Evolutionary conservation across 2,888 invertebrate genomes (phyloP).

Genomic region (Copidosoma aretas): DNA sequence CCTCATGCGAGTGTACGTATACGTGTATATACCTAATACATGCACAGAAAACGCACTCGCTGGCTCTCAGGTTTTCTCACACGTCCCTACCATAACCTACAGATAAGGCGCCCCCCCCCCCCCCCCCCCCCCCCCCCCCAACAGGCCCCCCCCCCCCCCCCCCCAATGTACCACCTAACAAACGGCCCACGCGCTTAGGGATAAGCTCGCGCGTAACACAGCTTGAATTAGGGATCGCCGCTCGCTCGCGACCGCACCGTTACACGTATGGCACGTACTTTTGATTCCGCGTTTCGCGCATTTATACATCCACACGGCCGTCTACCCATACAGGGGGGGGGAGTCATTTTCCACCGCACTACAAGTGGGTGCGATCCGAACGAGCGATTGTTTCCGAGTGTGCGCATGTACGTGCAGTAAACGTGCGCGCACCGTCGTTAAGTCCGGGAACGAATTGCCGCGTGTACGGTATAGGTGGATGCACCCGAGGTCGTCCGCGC

Average conservation of each 20-base stretch:
- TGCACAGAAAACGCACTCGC: no score
- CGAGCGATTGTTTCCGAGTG: conserved; percentile 36
- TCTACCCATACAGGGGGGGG: conserved; percentile 15
- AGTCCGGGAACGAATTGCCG: not conserved
- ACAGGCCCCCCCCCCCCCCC: not conserved
- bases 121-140: not conserved
- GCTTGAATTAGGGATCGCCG: conserved; percentile 26
- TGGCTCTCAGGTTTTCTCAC: conserved; percentile 21
- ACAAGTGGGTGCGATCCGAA: conserved; percentile 5
- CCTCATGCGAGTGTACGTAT: not conserved
- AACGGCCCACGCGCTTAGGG: conserved; percentile 18
- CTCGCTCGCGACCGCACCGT: conserved; percentile 15
- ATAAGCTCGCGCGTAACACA: conserved; percentile 7
- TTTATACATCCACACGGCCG: not conserved
- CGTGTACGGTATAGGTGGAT: not conserved
- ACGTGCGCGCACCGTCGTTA: not conserved
- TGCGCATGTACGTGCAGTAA: not conserved
- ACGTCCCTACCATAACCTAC: not conserved
- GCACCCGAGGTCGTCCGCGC: conserved; percentile 1
- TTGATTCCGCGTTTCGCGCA: not conserved
- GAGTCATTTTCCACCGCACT: no score
- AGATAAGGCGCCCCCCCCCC: not conserved
- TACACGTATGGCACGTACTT: conserved; percentile 6
- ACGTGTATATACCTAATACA: no score
- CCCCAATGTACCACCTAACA: conserved; percentile 2